A percentile compares a stretch with the other conserved stretches of the same genome.
Evolutionary conservation across 2,113 vertebrate genomes (phyloP).

Genomic region (Furnarius figulus): DNA sequence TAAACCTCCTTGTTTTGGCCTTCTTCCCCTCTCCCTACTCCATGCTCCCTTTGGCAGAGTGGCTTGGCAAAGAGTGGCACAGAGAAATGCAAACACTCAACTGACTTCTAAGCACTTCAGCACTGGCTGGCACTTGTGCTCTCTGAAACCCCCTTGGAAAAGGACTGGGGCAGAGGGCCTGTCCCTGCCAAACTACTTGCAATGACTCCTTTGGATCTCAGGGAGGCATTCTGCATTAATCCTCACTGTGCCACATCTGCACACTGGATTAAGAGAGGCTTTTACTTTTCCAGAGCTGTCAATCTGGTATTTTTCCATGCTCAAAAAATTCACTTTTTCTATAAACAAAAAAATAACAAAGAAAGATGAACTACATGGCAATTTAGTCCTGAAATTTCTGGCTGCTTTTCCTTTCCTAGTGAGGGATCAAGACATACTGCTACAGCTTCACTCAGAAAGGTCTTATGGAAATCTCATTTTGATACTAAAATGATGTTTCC

Average conservation of each 20-base stretch:
- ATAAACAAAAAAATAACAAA: slow-evolving; percentile 54
- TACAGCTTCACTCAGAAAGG: slow-evolving; percentile 57
- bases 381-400: slow-evolving; percentile 37
- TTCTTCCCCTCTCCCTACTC: neutral
- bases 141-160: neutral
- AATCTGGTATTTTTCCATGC: slow-evolving; percentile 48
- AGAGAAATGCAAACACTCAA: neutral
- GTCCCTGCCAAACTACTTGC: neutral
- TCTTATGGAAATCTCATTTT: slow-evolving; percentile 70
- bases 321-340: slow-evolving; percentile 26
- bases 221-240: neutral
- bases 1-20: neutral
- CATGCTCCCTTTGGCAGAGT: neutral
- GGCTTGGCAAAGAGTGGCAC: neutral
- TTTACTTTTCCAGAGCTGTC: slow-evolving; percentile 47
- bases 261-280: slow-evolving; percentile 14
- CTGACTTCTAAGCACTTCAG: neutral
- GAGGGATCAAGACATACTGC: slow-evolving; percentile 37
- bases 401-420: slow-evolving; percentile 4
- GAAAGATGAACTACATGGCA: slow-evolving; percentile 15
- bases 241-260: slow-evolving; percentile 27
- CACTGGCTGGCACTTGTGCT: neutral
- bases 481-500: slow-evolving; percentile 59
- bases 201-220: neutral
- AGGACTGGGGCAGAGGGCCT: neutral